Conservation (phyloP, 2,797 vertebrate species). For the Hephaestus fuliginosus region DNA sequence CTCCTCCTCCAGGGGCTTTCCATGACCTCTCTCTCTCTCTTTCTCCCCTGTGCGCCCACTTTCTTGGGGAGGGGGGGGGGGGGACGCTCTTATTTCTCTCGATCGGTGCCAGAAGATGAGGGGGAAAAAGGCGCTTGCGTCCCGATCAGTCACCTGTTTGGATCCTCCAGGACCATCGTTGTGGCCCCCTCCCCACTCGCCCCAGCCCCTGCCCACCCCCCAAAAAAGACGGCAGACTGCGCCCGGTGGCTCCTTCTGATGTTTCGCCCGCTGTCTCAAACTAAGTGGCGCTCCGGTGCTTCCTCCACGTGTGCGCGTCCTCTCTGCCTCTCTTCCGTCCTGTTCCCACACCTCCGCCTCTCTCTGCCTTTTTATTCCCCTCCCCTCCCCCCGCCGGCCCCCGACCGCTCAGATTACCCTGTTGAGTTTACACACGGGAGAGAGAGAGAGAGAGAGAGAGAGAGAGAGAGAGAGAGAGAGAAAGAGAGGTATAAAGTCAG, state of each 20-base stretch:
- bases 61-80: background rate
- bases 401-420: conserved; percentile 62
- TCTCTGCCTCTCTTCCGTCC: background rate
- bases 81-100: background rate
- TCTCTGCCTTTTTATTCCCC: conserved; percentile 41
- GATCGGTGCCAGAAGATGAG: background rate
- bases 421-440: conserved; percentile 35
- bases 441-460: conserved; percentile 16
- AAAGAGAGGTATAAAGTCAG: background rate
- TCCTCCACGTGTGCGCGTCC: conserved; percentile 59
- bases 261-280: no score
- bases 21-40: conserved; percentile 56
- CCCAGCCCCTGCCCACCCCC: no score
- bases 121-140: background rate
- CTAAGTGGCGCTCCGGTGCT: conserved; percentile 16
- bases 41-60: background rate
- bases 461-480: conserved; percentile 13
- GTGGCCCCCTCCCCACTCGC: background rate
- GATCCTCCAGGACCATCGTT: conserved; percentile 31
- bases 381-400: conserved; percentile 29
- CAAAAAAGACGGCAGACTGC: background rate
- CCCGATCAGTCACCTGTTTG: conserved; percentile 47
- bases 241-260: no score
- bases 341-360: conserved; percentile 56
- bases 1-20: conserved; percentile 59